Conservation (phyloP, 2,113 vertebrate genomes). For the rat (Rattus norvegicus) region DNA sequence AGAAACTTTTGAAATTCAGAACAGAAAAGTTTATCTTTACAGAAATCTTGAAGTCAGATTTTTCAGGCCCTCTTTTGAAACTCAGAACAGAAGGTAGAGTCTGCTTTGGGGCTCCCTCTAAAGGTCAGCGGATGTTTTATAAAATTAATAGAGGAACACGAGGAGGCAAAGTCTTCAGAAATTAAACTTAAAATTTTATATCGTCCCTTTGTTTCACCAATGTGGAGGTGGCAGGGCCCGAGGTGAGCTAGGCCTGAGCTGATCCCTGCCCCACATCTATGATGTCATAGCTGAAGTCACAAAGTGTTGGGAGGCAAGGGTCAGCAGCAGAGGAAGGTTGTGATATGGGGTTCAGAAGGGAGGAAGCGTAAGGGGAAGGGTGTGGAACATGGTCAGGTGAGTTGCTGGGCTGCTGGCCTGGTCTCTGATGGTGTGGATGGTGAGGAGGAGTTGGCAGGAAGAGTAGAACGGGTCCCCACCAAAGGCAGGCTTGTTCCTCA, state of each 20-base stretch:
- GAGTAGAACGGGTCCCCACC: neutral
- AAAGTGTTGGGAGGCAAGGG: constrained; percentile 47
- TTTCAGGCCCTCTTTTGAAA: constrained; percentile 12
- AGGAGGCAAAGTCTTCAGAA: neutral
- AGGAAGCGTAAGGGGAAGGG: neutral
- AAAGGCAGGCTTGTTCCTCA: neutral
- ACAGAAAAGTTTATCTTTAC: neutral
- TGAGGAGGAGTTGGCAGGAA: neutral
- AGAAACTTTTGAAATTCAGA: neutral
- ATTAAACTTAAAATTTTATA: neutral
- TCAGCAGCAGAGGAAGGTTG: neutral
- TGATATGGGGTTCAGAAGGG: neutral
- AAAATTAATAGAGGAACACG: neutral
- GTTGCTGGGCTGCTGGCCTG: neutral
- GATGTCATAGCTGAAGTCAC: constrained; percentile 75
- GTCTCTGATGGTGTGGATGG: neutral
- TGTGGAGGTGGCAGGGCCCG: neutral
- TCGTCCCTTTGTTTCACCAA: neutral
- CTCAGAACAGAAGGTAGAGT: constrained; percentile 14
- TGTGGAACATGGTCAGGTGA: constrained; percentile 16
- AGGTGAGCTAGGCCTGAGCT: neutral
- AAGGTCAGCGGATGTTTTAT: neutral
- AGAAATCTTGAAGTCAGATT: neutral
- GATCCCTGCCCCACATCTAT: constrained; percentile 28
- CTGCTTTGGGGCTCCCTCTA: neutral